These are phyloP conservation scores for Chydorus sphaericus DNA, from an alignment of 2,888 invertebrate species.

Conservation along the genomic window DNA sequence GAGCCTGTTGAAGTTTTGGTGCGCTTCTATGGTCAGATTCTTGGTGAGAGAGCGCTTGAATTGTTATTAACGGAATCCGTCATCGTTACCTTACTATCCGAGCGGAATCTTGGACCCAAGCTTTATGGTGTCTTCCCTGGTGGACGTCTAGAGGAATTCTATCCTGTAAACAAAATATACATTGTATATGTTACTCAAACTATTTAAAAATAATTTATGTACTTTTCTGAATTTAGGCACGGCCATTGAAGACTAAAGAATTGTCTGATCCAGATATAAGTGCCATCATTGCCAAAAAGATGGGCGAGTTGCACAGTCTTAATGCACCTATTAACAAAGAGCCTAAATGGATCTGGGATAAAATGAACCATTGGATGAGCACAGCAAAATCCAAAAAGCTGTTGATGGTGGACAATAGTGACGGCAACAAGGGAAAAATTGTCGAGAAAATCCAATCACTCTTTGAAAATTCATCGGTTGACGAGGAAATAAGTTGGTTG, in stretches of 20 bases:
- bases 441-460: no score
- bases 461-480: slow-evolving; percentile 42
- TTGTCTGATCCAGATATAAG: slow-evolving; percentile 64
- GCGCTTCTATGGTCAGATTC: slow-evolving; percentile 88
- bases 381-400: neutral
- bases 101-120: slow-evolving; percentile 82
- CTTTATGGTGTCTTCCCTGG: slow-evolving; percentile 92
- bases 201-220: neutral
- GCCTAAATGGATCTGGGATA: slow-evolving; percentile 88
- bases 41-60: slow-evolving; percentile 61
- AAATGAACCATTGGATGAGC: slow-evolving; percentile 35
- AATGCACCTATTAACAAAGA: slow-evolving; percentile 92
- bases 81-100: slow-evolving; percentile 88
- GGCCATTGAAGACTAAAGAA: slow-evolving; percentile 64
- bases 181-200: neutral
- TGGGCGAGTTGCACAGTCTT: slow-evolving; percentile 83
- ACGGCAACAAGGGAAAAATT: neutral
- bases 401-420: neutral
- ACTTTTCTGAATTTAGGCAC: slow-evolving; percentile 46
- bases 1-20: slow-evolving; percentile 61
- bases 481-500: slow-evolving; percentile 53
- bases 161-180: slow-evolving; percentile 47
- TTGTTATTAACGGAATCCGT: slow-evolving; percentile 89
- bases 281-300: slow-evolving; percentile 73
- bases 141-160: slow-evolving; percentile 90